Base-by-base conservation (phyloP, 2,113 vertebrate species). In the Gila orcuttii region DNA sequence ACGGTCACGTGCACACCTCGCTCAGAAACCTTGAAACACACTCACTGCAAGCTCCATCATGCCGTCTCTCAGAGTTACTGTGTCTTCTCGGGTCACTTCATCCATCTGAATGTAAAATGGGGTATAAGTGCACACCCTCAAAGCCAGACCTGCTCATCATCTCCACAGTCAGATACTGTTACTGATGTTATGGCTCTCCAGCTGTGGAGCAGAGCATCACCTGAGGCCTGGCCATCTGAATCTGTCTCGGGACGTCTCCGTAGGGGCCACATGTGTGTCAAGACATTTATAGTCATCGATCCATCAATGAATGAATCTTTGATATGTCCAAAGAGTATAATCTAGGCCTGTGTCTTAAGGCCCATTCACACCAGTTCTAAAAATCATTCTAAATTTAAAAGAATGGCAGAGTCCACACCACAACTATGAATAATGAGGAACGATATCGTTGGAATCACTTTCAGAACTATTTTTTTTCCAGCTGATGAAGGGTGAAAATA, bases 1-100 rank as follows among this genome's bases (percentile, higher is more conserved):
- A 4, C 87, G 90, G 90, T 93, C 93, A 92, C 90, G 90, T 92
- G 95, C 91, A 23, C 83, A 91, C 89, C 79, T 92, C 90, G 62
- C 90, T 87, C 89, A 78, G 13, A 82, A 74, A 42, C 52, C 23
- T 71, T 82, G 8, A 80, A 84, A 76, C 42, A 64, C 42, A 85
- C 69, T 80, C 66, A 69, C 28, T 85, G 81, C 66, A 28, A n/a
- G 47, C 64, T 71, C 7, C 47, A 68, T 82, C 81, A 85, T 42
- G 55, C 69, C 3, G 31, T 60, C 50, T 85, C 79, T 85, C n/a
- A 55, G 68, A 64, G 82, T 60, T 68, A 52, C 23, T 23, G 25
- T 50, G 68, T 47, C 2, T 64, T 84, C 66, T 50, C 28, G 62
- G 73, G 83, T 66, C 59, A 36, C 42, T 64, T 80, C 36, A 45